These are phyloP conservation scores for Ceyx cyanopectus DNA, from an alignment of 2,113 vertebrate genomes.

Conservation along the genomic window DNA sequence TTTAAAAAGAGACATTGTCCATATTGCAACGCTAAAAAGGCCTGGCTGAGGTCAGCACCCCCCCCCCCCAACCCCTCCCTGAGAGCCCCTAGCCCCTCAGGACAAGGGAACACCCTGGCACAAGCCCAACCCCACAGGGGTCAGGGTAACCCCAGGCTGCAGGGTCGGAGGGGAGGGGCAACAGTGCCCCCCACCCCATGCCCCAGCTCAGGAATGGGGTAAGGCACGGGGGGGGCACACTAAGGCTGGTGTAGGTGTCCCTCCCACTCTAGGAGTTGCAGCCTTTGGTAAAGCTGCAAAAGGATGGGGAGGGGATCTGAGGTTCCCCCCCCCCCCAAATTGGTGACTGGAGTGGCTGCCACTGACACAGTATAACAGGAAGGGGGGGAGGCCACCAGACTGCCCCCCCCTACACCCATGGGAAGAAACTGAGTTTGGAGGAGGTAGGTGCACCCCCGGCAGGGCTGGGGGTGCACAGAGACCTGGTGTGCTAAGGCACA, in stretches of 20 bases:
- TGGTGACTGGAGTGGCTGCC: neutral
- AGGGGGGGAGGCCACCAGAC: neutral
- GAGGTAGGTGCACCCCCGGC: neutral
- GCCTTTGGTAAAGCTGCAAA: neutral
- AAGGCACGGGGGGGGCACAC: neutral
- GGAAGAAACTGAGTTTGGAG: neutral
- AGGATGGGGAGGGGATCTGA: neutral
- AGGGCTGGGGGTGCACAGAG: neutral
- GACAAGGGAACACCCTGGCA: neutral
- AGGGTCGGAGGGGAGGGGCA: neutral
- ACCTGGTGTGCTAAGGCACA: neutral
- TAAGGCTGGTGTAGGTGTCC: neutral
- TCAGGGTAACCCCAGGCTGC: neutral
- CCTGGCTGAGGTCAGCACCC: neutral
- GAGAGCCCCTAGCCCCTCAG: neutral
- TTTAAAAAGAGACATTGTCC: conserved; percentile 41
- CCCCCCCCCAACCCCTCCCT: neutral
- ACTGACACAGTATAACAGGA: neutral
- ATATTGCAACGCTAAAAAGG: neutral
- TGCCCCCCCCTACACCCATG: neutral
- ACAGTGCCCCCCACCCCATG: neutral
- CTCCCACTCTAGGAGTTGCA: neutral
- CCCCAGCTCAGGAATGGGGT: neutral
- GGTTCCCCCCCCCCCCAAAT: neutral
- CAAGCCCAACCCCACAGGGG: neutral